phyloP scores from a whole-genome alignment of 2,113 vertebrate genomes.

The Calypte anna region DNA sequence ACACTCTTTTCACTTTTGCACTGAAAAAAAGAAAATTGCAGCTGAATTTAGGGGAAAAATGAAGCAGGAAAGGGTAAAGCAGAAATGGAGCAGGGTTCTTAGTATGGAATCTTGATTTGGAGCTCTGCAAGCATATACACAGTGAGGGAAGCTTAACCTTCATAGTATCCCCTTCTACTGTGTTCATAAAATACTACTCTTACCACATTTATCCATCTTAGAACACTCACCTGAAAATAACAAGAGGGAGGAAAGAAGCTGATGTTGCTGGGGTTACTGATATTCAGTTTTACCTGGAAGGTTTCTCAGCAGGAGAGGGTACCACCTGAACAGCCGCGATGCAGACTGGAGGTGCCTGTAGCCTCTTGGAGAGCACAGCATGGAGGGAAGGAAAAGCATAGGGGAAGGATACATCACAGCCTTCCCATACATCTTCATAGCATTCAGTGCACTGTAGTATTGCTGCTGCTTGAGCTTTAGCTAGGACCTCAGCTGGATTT shows the following conservation, averaged over 20 bases:
- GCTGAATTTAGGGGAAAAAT: not conserved
- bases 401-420: not conserved
- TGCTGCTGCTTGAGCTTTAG: conserved; percentile 1
- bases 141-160: not conserved
- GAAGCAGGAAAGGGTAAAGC: not conserved
- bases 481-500: not conserved
- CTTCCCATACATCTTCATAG: not conserved
- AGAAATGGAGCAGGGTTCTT: not conserved
- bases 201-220: not conserved
- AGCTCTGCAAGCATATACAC: not conserved
- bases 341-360: not conserved
- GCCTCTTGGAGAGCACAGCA: accelerated
- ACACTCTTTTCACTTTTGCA: not conserved
- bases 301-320: not conserved
- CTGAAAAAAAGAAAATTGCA: not conserved
- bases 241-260: not conserved
- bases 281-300: not conserved
- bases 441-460: not conserved
- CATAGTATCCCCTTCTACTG: not conserved
- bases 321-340: not conserved
- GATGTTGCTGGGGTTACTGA: not conserved
- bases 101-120: not conserved
- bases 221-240: conserved; percentile 1
- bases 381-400: not conserved
- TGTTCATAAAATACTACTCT: not conserved